phyloP scores from a whole-genome alignment of 2,888 invertebrate species.

The Mellilla xanthometata region DNA sequence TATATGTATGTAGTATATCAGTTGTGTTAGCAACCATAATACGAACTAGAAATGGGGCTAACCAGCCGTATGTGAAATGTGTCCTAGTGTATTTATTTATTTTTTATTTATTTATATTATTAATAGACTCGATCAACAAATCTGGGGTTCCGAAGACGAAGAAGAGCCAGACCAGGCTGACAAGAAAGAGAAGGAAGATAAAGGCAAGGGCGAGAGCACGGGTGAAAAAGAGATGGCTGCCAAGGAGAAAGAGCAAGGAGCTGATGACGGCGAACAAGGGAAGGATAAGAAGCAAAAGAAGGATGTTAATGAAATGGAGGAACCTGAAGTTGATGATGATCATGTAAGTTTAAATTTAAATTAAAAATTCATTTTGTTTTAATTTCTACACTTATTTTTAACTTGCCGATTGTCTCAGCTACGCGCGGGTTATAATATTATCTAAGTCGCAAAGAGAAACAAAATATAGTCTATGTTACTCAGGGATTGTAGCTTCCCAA shows the following conservation, averaged over 20 bases:
- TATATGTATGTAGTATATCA: too few species aligned
- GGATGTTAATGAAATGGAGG: conserved; percentile 93
- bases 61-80: too few species aligned
- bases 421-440: too few species aligned
- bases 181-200: conserved; percentile 84
- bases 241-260: conserved; percentile 84
- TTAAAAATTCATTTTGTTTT: too few species aligned
- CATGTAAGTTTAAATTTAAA: conserved; percentile 85
- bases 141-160: conserved; percentile 93
- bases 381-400: too few species aligned
- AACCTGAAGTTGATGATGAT: conserved; percentile 90
- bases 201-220: conserved; percentile 83
- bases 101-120: not conserved
- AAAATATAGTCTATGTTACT: too few species aligned
- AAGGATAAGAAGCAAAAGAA: conserved; percentile 83
- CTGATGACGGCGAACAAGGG: conserved; percentile 78
- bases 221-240: conserved; percentile 89
- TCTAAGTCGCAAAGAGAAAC: too few species aligned
- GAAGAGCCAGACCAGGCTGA: conserved; percentile 84
- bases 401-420: too few species aligned
- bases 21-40: too few species aligned
- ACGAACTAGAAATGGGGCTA: too few species aligned
- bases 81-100: not conserved
- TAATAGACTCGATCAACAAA: conserved; percentile 88
- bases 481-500: too few species aligned